phyloP scores from a whole-genome alignment of 2,113 vertebrate genomes.

The Synchiropus splendidus region DNA sequence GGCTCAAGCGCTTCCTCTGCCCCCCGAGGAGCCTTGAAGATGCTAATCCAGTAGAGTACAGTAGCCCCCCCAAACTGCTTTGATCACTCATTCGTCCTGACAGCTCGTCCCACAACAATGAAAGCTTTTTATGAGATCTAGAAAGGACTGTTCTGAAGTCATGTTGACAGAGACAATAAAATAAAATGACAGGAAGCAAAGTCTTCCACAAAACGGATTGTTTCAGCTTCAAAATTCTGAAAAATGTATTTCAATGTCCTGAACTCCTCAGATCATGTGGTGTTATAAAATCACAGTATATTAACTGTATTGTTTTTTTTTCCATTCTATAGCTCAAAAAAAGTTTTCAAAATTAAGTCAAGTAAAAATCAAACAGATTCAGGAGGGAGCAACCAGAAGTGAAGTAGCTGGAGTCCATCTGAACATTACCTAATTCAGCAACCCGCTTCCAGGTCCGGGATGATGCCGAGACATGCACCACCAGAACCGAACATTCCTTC shows the following conservation, averaged over 20 bases:
- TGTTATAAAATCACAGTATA: too few species aligned
- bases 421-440: conserved; percentile 24
- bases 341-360: too few species aligned
- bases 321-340: too few species aligned
- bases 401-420: conserved; percentile 18
- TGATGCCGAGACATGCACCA: conserved; percentile 45
- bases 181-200: too few species aligned
- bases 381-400: not conserved
- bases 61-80: conserved; percentile 21
- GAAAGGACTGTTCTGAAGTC: too few species aligned
- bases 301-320: too few species aligned
- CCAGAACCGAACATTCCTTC: conserved; percentile 47
- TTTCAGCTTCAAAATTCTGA: too few species aligned
- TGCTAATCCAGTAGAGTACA: conserved; percentile 50
- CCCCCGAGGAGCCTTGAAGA: conserved; percentile 34
- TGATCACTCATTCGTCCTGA: conserved; percentile 42
- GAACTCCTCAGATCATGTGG: too few species aligned
- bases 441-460: conserved; percentile 44
- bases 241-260: too few species aligned
- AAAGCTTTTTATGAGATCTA: conserved; percentile 21
- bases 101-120: conserved; percentile 37
- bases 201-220: too few species aligned
- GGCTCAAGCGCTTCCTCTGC: conserved; percentile 3
- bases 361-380: too few species aligned
- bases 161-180: too few species aligned